A percentile compares a stretch with the other conserved stretches of the same genome.
These are phyloP conservation scores for Austrofundulus limnaeus DNA, from an alignment of 2,113 vertebrate species.

Conservation along the genomic window DNA sequence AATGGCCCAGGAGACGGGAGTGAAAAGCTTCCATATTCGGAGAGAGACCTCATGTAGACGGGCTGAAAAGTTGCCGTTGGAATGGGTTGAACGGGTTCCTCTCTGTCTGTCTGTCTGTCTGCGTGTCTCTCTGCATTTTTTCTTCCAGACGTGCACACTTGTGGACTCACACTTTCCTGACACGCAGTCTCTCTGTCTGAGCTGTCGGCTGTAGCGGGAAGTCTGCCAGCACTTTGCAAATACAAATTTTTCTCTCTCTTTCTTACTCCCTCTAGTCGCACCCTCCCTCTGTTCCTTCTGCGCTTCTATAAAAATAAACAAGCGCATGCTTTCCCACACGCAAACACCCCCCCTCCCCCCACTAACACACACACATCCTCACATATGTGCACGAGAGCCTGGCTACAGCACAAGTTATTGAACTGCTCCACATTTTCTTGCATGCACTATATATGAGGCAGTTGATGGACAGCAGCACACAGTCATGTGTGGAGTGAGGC, in stretches of 20 bases:
- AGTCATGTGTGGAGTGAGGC: constrained; percentile 84
- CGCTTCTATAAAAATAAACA: constrained; percentile 57
- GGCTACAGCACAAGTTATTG: constrained; percentile 79
- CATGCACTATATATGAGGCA: constrained; percentile 94
- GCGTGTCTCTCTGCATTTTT: constrained; percentile 7
- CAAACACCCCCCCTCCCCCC: constrained; percentile 11
- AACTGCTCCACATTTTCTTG: constrained; percentile 85
- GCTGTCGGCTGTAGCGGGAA: constrained; percentile 63
- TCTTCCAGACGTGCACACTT: constrained; percentile 7
- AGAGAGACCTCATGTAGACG: constrained; percentile 61
- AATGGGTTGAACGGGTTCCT: constrained; percentile 62
- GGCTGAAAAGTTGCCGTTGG: constrained; percentile 67
- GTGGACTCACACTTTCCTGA: constrained; percentile 26
- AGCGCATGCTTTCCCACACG: constrained; percentile 50
- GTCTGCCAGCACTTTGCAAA: constrained; percentile 70
- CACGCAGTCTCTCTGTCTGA: constrained; percentile 52
- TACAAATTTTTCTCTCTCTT: constrained; percentile 59
- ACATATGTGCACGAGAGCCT: constrained; percentile 33
- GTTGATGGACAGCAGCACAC: constrained; percentile 89
- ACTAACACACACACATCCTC: constrained; percentile 11
- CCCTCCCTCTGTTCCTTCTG: constrained; percentile 32
- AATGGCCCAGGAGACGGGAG: constrained; percentile 49
- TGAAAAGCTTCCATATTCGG: constrained; percentile 56
- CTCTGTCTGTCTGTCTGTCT: constrained; percentile 4
- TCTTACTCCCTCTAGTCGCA: constrained; percentile 14